Evolutionary conservation across 2,888 invertebrate genomes (phyloP), one percentile per base, ranked within the genome.

Genomic region (Stenichneumon culpator): DNA sequence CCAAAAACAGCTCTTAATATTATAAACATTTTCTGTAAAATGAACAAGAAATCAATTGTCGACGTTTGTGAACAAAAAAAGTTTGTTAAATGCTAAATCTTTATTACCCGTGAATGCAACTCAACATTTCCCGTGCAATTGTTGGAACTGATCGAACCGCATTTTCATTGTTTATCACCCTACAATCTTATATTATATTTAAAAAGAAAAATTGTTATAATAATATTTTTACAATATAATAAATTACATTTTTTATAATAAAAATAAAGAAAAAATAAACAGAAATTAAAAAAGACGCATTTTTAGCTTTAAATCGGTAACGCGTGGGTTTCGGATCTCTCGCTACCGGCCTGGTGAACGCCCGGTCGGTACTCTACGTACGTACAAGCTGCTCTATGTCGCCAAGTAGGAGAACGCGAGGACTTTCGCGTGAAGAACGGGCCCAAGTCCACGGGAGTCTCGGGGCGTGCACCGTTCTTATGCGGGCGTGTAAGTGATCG

Each of bases 401-500:
- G 81, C 74, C 69, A 70, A 77, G 75, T 69, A 60, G 25, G 60
- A 77, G 77, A 52, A 72, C 70, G 70, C 77, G 65, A 77, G 44
- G 70, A 82, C 82, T 82, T 77, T 82, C 70, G 82, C 82, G 70
- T 67, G 82, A 77, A 77, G 54, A 82, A 82, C 75, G 63, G 75
- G 57, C 75, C 44, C 69, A 63, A 75, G 75, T 57, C 81, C 50
- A 50, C 63, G 47, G 50, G 14, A 52, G 22, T 19, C 54, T 47
- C 44, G 44, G 72, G 72, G 54, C 72, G 72, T 72, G 39, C 54
- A 39, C 25, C 36, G 54, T 22, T 32, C 39, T 52, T 72, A 79
- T 79, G 80, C 80, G 82, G 82, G 82, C 65, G 82, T 82, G 19
- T 63, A 60, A 65, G 25, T 57, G 47, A 82, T 78, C 65, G 82